phyloP scores from a whole-genome alignment of 2,113 vertebrate species.

The Halcyon senegalensis region DNA sequence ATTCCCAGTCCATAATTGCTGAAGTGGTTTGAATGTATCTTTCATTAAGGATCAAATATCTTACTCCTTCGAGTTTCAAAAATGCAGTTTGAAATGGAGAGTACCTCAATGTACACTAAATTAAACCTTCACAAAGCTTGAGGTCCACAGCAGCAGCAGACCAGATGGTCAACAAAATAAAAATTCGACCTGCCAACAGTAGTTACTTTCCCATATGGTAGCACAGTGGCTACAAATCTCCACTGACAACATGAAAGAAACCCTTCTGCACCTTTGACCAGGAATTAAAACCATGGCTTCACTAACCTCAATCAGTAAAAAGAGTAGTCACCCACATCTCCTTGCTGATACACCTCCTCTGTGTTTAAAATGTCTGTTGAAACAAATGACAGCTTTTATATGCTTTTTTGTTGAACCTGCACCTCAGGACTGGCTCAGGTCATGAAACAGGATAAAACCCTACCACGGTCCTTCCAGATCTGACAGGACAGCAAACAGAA shows the following conservation, averaged over 20 bases:
- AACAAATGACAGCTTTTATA: not conserved
- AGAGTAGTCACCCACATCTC: not conserved
- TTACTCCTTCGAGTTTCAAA: not conserved
- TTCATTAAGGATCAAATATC: not conserved
- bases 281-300: conserved; percentile 20
- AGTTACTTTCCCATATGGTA: conserved; percentile 45
- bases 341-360: not conserved
- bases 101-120: not conserved
- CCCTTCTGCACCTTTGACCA: not conserved
- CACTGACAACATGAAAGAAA: not conserved
- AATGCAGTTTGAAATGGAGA: not conserved
- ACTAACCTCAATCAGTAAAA: conserved; percentile 24
- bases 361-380: not conserved
- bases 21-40: not conserved
- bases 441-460: not conserved
- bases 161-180: conserved; percentile 59
- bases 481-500: not conserved
- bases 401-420: not conserved
- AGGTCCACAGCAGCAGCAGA: conserved; percentile 13
- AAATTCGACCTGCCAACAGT: not conserved
- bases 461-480: rapidly evolving
- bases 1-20: not conserved
- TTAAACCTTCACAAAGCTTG: not conserved
- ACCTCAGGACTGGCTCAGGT: not conserved
- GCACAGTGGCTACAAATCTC: conserved; percentile 33